Conservation (phyloP, 2,797 vertebrate species). For the Tolypeutes matacus region DNA sequence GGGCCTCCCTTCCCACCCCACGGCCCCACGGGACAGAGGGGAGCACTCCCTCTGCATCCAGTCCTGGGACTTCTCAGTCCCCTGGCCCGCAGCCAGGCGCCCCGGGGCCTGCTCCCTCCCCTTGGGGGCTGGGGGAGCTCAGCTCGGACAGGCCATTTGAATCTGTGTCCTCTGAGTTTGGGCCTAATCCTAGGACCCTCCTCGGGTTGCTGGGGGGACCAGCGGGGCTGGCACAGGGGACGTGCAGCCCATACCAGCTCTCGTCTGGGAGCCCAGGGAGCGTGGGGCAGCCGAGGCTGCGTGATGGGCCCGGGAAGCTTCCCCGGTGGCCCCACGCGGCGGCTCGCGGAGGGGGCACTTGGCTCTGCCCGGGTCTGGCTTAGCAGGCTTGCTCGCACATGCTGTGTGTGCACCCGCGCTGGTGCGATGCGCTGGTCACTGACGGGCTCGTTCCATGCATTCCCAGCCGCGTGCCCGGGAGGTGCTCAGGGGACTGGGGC, state of each 20-base stretch:
- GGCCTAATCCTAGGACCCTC: rapidly evolving
- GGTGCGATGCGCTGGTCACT: no score
- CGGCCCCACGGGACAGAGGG: not conserved
- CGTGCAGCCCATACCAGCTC: not conserved
- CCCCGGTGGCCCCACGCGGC: not conserved
- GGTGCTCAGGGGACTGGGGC: no score
- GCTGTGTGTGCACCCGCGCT: no score
- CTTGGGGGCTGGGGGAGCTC: rapidly evolving
- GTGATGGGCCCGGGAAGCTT: not conserved
- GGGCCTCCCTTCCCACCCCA: not conserved
- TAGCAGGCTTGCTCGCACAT: rapidly evolving
- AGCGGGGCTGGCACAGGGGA: rapidly evolving
- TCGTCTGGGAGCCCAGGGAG: no score
- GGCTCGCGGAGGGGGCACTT: rapidly evolving
- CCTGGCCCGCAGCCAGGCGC: not conserved
- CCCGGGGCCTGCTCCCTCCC: not conserved
- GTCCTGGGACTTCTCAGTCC: not conserved
- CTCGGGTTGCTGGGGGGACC: not conserved
- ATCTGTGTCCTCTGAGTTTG: rapidly evolving
- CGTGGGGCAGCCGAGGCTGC: not conserved
- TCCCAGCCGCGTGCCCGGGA: not conserved
- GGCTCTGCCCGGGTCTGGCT: not conserved
- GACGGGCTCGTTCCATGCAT: rapidly evolving
- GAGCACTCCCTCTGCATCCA: no score
- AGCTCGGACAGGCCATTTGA: rapidly evolving